These are phyloP conservation scores for Vulpes lagopus DNA, from an alignment of 2,113 vertebrate species.

Conservation along the genomic window DNA sequence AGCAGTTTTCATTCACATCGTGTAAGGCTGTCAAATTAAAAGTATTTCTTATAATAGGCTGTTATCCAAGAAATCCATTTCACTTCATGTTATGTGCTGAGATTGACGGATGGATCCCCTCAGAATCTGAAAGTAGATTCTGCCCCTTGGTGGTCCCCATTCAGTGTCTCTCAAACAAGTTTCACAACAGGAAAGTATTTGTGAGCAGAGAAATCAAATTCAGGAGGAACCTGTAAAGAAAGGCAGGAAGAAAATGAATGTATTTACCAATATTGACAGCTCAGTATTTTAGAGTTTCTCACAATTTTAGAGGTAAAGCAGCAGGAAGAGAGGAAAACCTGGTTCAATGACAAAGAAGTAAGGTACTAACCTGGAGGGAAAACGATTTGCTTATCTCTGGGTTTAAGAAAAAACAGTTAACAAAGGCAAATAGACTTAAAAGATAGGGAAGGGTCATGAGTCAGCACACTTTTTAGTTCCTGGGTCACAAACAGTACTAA, in stretches of 20 bases:
- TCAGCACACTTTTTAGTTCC: background rate
- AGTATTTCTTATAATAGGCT: slow-evolving; percentile 74
- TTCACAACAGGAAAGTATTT: slow-evolving; percentile 99
- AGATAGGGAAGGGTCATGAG: background rate
- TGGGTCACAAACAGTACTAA: background rate
- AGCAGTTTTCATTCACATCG: slow-evolving; percentile 84
- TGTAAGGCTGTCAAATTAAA: slow-evolving; percentile 70
- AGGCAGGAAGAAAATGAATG: slow-evolving; percentile 31
- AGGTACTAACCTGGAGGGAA: background rate
- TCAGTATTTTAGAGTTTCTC: background rate
- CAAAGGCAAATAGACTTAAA: background rate
- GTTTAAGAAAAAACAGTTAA: slow-evolving; percentile 17
- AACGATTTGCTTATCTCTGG: background rate
- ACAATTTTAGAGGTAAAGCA: background rate
- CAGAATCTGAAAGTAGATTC: slow-evolving; percentile 59
- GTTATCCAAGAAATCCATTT: slow-evolving; percentile 63
- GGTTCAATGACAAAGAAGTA: background rate
- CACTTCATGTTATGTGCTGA: slow-evolving; percentile 53
- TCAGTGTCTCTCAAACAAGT: slow-evolving; percentile 91
- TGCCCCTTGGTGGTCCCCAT: slow-evolving; percentile 16
- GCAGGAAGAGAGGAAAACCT: background rate
- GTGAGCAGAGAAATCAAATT: slow-evolving; percentile 99
- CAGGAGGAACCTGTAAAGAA: slow-evolving; percentile 92
- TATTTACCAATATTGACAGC: background rate
- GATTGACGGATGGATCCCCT: slow-evolving; percentile 38